Evolutionary conservation across 23 tunicate genomes (phyloP).

Genomic region (Phallusia fumigata): DNA sequence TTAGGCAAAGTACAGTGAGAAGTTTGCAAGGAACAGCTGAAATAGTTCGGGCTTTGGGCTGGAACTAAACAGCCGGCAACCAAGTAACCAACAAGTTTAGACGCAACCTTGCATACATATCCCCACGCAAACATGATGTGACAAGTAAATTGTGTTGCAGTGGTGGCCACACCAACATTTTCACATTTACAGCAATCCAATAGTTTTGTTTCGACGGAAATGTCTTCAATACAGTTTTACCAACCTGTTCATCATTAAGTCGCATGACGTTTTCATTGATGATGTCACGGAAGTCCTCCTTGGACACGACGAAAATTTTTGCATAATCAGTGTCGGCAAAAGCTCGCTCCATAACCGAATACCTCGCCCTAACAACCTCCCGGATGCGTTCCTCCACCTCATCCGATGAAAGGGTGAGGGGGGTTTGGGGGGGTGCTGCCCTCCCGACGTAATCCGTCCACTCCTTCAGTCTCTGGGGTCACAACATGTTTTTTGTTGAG

Average conservation of each 20-base stretch:
- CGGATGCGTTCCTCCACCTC: slow-evolving; percentile 70
- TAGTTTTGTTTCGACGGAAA: background rate
- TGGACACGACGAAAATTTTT: slow-evolving; percentile 80
- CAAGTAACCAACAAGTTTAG: too few relatives aligned
- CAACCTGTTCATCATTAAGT: slow-evolving; percentile 70
- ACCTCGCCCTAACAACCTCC: slow-evolving; percentile 79
- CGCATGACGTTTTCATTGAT: slow-evolving; percentile 72
- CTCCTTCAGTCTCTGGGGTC: slow-evolving; percentile 50
- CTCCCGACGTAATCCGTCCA: slow-evolving; percentile 83
- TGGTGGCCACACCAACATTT: too few relatives aligned
- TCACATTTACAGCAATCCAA: too few relatives aligned
- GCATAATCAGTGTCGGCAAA: slow-evolving; percentile 87
- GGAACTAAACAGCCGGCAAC: too few relatives aligned
- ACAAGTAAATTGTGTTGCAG: too few relatives aligned
- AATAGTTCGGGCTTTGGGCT: too few relatives aligned
- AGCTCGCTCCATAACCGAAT: slow-evolving; percentile 33
- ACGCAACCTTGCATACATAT: too few relatives aligned
- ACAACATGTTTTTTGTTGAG: too few relatives aligned
- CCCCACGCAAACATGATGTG: too few relatives aligned
- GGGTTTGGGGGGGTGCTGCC: slow-evolving; percentile 58
- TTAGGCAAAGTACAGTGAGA: too few relatives aligned
- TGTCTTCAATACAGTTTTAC: background rate
- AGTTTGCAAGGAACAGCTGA: too few relatives aligned
- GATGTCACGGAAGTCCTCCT: slow-evolving; percentile 73
- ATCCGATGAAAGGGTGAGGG: slow-evolving; percentile 37